Evolutionary conservation across 2,113 vertebrate species (phyloP), one percentile per base, ranked within the genome.

Genomic region (Indicator maculatus): DNA sequence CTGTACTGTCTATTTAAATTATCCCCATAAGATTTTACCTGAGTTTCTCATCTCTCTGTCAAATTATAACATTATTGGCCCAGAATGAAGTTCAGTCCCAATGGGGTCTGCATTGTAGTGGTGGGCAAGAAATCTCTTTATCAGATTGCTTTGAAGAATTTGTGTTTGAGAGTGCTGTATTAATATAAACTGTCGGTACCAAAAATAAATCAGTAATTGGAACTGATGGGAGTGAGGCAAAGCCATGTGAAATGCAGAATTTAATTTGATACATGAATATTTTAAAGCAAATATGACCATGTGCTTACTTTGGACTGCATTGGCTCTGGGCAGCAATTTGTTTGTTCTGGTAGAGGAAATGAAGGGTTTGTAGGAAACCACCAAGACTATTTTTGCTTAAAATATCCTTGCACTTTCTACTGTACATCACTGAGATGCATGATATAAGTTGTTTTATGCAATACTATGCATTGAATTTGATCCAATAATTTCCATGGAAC

Each of bases 231-330:
- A 93, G 38, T 36, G 56, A 93, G 59, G 91, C 82, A 91, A 83
- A 93, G 41, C 79, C 79, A 77, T 71, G 79, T 77, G 81, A 95
- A 94, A 88, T 77, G 81, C 76, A 89, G 83, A 95, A 91, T 81
- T 77, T 91, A 91, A 78, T 97, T 95, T 81, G 72, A 78, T 88
- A 74, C n/a, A 61, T 90, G 58, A 94, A 93, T 96, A 89, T 94
- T 94, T 95, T 78, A 93, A 91, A 66, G 76, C 36, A 94, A 86
- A 86, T 93, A 75, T 24, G 88, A 93, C 8, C 27, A 28, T 77
- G 64, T 82, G 73, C 53, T 91, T 91, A 36, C 39, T 95, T 91
- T 91, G 85, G 89, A 81, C 6, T 2, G 24, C 28, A 31, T 72
- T 91, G 72, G 55, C 76, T 95, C 69, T 95, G 53, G 86, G 88